A percentile compares a stretch with the other conserved stretches of the same genome.
Evolutionary conservation across 2,888 invertebrate genomes (phyloP).

Genomic region (Ormyrus rosae): DNA sequence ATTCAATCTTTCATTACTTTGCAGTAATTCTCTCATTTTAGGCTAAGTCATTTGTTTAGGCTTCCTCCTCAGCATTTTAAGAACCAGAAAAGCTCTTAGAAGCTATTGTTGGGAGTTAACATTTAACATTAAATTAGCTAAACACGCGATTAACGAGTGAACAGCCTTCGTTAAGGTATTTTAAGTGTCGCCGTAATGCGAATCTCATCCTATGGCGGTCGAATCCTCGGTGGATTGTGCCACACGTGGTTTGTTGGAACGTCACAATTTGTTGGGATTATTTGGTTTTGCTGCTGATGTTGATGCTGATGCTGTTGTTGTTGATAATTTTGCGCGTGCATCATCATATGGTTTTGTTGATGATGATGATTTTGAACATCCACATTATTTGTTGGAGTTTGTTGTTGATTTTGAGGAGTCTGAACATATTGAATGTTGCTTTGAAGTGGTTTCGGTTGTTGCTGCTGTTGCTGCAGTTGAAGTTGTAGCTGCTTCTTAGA

Average conservation of each 20-base stretch:
- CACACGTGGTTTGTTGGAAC: slow-evolving; percentile 70
- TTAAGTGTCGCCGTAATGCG: slow-evolving; percentile 68
- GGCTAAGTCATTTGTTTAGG: neutral
- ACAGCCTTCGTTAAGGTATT: slow-evolving; percentile 75
- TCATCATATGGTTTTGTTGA: slow-evolving; percentile 59
- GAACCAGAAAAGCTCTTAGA: neutral
- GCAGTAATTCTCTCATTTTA: slow-evolving; percentile 19
- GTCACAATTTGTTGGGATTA: slow-evolving; percentile 62
- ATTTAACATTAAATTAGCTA: slow-evolving; percentile 4
- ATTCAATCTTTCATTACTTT: slow-evolving; percentile 42
- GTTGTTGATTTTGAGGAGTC: slow-evolving; percentile 51
- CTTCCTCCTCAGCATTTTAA: slow-evolving; percentile 10
- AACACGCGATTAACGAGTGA: slow-evolving; percentile 42
- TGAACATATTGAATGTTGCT: slow-evolving; percentile 53
- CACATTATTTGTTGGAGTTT: slow-evolving; percentile 52
- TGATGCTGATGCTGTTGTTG: slow-evolving; percentile 62
- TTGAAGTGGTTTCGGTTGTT: slow-evolving; percentile 51
- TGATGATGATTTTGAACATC: slow-evolving; percentile 62
- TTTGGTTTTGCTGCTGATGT: slow-evolving; percentile 65
- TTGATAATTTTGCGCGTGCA: slow-evolving; percentile 64
- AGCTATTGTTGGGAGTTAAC: neutral
- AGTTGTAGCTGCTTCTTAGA: slow-evolving; percentile 76
- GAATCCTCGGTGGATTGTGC: slow-evolving; percentile 74
- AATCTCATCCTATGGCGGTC: slow-evolving; percentile 73
- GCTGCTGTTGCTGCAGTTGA: slow-evolving; percentile 61